A percentile compares a stretch with the other conserved stretches of the same genome.
These are phyloP conservation scores for Arrhamphus sclerolepis DNA, from an alignment of 2,797 vertebrate genomes.

Conservation along the genomic window DNA sequence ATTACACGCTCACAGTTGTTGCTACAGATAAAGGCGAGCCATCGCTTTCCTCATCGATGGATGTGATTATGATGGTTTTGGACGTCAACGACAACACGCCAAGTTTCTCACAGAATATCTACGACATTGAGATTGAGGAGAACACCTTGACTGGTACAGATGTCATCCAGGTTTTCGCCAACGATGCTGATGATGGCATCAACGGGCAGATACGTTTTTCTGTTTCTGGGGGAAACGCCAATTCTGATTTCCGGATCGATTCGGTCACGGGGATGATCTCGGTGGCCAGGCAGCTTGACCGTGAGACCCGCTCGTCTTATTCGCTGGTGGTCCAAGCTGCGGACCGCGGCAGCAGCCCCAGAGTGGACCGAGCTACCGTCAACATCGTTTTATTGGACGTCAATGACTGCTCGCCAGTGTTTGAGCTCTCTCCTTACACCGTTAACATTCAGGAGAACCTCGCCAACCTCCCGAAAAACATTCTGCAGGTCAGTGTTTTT, in stretches of 20 bases:
- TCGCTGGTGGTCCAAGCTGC: conserved; percentile 87
- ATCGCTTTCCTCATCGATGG: conserved; percentile 85
- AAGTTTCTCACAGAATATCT: conserved; percentile 87
- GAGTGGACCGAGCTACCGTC: conserved; percentile 84
- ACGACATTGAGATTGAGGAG: conserved; percentile 90
- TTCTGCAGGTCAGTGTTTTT: conserved; percentile 88
- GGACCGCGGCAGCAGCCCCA: conserved; percentile 90
- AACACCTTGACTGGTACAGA: conserved; percentile 90
- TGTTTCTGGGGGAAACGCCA: conserved; percentile 80
- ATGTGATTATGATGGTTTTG: conserved; percentile 88
- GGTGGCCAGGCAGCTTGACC: conserved; percentile 90
- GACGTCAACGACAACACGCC: conserved; percentile 97
- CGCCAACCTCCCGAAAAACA: conserved; percentile 82
- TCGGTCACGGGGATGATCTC: conserved; percentile 92
- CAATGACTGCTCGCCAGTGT: conserved; percentile 91
- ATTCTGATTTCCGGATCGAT: conserved; percentile 89
- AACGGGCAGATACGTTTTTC: conserved; percentile 95
- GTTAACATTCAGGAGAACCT: conserved; percentile 90
- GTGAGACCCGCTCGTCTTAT: conserved; percentile 85
- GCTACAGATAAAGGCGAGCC: conserved; percentile 95
- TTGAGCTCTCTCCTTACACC: conserved; percentile 92
- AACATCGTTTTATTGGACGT: conserved; percentile 87
- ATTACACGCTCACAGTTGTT: conserved; percentile 90
- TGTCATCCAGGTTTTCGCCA: conserved; percentile 87
- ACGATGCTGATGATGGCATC: conserved; percentile 89